Evolutionary conservation across 2,113 vertebrate genomes (phyloP).

Genomic region (Lycaon pictus): DNA sequence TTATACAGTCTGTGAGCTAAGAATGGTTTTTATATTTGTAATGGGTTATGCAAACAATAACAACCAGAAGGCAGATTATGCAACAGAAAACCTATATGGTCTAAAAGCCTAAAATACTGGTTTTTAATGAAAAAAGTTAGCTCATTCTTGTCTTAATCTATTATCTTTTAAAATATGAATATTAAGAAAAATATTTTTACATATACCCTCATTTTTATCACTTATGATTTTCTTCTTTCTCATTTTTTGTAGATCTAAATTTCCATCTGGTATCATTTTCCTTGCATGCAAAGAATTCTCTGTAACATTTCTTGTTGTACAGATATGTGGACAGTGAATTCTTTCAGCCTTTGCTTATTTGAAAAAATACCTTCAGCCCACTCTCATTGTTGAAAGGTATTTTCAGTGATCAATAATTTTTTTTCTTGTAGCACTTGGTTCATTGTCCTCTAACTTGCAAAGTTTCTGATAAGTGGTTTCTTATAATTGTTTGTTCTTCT

Average conservation of each 20-base stretch:
- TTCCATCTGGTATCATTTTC: background rate
- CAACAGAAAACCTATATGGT: background rate
- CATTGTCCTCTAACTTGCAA: background rate
- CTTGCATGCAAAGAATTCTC: background rate
- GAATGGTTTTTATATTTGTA: background rate
- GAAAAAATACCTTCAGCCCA: background rate
- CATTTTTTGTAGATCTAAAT: background rate
- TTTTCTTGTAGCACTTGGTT: background rate
- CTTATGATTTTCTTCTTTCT: background rate
- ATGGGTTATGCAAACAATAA: background rate
- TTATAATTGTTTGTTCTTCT: background rate
- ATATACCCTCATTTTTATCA: background rate
- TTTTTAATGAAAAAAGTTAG: background rate
- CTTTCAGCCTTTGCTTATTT: background rate
- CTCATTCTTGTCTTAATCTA: background rate
- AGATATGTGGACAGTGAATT: background rate
- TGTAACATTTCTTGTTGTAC: background rate
- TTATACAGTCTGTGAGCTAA: background rate
- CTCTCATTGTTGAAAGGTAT: background rate
- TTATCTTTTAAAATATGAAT: background rate
- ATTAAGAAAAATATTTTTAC: background rate
- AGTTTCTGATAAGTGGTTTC: background rate
- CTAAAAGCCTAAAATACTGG: background rate
- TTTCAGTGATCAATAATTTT: background rate
- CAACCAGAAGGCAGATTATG: background rate